A percentile compares a stretch with the other conserved stretches of the same genome.
phyloP scores from a whole-genome alignment of 2,113 vertebrate genomes.

The Telmatochromis bifrenatus region DNA sequence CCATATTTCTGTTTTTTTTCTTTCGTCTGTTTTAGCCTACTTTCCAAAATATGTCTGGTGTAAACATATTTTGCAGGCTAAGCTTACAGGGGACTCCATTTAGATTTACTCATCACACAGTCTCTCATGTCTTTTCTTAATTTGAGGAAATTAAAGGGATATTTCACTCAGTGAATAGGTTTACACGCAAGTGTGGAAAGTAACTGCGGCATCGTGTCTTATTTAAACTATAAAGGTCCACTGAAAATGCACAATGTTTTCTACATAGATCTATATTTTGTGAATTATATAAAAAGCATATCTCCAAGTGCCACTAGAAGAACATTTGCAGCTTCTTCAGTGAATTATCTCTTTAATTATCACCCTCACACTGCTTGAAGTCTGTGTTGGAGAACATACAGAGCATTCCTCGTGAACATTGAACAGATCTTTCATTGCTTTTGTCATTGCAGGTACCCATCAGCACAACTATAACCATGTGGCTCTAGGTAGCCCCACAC shows the following conservation, averaged over 20 bases:
- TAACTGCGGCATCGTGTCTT: not conserved
- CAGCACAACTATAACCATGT: conserved; percentile 93
- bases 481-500: conserved; percentile 87
- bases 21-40: not conserved
- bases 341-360: conserved; percentile 42
- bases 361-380: not conserved
- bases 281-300: not conserved
- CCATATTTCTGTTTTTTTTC: not conserved
- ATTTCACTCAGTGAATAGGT: not conserved
- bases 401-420: conserved; percentile 28
- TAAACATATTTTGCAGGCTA: not conserved
- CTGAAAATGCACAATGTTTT: not conserved
- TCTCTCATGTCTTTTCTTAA: conserved; percentile 2
- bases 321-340: not conserved
- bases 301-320: not conserved
- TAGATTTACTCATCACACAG: not conserved
- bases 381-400: conserved; percentile 23
- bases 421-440: conserved; percentile 61
- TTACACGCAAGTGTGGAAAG: not conserved
- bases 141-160: conserved; percentile 42
- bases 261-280: not conserved
- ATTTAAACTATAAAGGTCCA: not conserved
- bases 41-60: conserved; percentile 2
- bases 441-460: conserved; percentile 88
- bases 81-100: not conserved